phyloP scores from a whole-genome alignment of 2,113 vertebrate species.

The Chiloscyllium plagiosum region DNA sequence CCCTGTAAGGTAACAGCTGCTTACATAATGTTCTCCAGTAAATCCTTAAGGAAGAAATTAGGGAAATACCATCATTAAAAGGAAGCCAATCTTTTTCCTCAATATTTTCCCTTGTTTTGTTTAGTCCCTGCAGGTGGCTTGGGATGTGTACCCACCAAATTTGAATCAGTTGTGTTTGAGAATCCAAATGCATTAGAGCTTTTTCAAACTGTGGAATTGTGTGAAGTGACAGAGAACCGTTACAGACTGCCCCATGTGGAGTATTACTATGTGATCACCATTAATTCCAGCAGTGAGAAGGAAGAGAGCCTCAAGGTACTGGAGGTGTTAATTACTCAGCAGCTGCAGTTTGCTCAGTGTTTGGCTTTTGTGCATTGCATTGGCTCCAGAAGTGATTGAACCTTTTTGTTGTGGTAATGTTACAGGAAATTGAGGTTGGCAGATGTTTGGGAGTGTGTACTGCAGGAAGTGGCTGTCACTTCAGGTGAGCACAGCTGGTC shows the following conservation, averaged over 20 bases:
- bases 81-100: background rate
- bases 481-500: slow-evolving; percentile 67
- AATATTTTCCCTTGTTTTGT: background rate
- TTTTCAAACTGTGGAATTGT: slow-evolving; percentile 50
- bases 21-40: background rate
- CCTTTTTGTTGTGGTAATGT: slow-evolving; percentile 76
- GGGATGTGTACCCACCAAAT: slow-evolving; percentile 59
- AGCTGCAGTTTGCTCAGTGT: background rate
- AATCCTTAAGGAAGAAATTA: background rate
- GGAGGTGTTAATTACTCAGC: slow-evolving; percentile 30
- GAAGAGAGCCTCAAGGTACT: slow-evolving; percentile 57
- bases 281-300: slow-evolving; percentile 49
- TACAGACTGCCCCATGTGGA: slow-evolving; percentile 55
- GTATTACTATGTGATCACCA: slow-evolving; percentile 55
- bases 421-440: slow-evolving; percentile 80
- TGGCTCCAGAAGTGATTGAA: background rate
- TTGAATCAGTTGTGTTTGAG: slow-evolving; percentile 57
- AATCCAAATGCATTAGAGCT: slow-evolving; percentile 54
- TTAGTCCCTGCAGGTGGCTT: slow-evolving; percentile 53
- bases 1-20: background rate
- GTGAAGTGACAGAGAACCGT: slow-evolving; percentile 59
- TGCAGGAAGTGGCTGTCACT: slow-evolving; percentile 64
- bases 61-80: background rate
- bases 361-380: background rate
- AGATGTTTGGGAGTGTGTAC: slow-evolving; percentile 71